phyloP scores from a whole-genome alignment of 2,797 vertebrate species.

The Enteromius mattozi region DNA sequence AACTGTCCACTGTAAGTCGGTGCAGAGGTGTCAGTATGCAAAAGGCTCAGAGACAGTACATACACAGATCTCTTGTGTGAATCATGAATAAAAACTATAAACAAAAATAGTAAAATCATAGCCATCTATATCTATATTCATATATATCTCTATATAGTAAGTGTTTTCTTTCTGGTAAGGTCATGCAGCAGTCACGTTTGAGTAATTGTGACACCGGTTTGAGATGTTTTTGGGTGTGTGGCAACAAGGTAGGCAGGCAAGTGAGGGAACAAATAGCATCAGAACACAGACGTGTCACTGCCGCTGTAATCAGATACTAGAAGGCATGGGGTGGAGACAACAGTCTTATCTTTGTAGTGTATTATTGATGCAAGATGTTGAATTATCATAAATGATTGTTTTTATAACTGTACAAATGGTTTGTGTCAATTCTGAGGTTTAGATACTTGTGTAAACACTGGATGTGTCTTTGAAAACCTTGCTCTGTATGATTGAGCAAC shows the following conservation, averaged over 20 bases:
- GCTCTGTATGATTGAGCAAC: background rate
- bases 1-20: conserved; percentile 73
- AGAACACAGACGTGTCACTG: conserved; percentile 65
- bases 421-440: background rate
- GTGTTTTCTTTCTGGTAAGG: conserved; percentile 84
- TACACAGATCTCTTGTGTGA: conserved; percentile 80
- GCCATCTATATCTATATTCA: conserved; percentile 85
- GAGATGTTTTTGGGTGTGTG: conserved; percentile 86
- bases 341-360: conserved; percentile 6
- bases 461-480: background rate
- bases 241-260: conserved; percentile 84
- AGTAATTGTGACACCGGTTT: conserved; percentile 89
- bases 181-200: conserved; percentile 96
- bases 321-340: conserved; percentile 58
- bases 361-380: background rate
- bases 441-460: conserved; percentile 1
- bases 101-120: conserved; percentile 84
- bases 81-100: conserved; percentile 79
- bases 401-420: background rate
- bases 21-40: conserved; percentile 75
- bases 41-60: conserved; percentile 79
- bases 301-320: conserved; percentile 58
- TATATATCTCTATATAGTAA: conserved; percentile 85
- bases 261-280: conserved; percentile 73
- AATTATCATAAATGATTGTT: background rate